Evolutionary conservation across 1,140 invertebrate species (phyloP).

Genomic region (Polypedilum pembai): DNA sequence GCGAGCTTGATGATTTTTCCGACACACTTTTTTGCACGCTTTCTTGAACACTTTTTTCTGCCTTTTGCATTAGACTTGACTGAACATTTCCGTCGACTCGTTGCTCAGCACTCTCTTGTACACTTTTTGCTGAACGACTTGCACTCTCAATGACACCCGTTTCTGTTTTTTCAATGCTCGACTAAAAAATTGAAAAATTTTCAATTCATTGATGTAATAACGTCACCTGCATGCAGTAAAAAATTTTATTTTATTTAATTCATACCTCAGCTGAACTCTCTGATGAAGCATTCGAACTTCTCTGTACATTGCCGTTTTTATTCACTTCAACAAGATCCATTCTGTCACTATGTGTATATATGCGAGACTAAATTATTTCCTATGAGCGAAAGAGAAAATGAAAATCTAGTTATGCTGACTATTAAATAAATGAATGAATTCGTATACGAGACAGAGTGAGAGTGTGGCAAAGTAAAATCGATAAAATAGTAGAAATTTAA

Average conservation of each 20-base stretch:
- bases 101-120: neutral
- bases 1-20: neutral
- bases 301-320: neutral
- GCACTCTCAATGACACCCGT: constrained; percentile 9
- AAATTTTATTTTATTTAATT: neutral
- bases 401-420: constrained; percentile 1
- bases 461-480: no score
- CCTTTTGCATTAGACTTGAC: neutral
- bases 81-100: constrained; percentile 15
- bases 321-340: constrained; percentile 27
- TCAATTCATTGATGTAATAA: neutral
- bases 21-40: constrained; percentile 7
- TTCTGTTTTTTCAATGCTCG: constrained; percentile 20
- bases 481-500: no score
- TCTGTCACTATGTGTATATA: neutral
- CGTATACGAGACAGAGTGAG: no score
- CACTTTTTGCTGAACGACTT: neutral
- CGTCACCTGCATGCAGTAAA: neutral
- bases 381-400: neutral
- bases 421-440: constrained; percentile 11
- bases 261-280: constrained; percentile 25
- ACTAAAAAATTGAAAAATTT: neutral
- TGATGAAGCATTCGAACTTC: constrained; percentile 23
- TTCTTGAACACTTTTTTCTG: constrained; percentile 26
- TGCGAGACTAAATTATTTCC: neutral